Evolutionary conservation across 2,888 invertebrate species (phyloP).

Genomic region (Pammene fasciana): DNA sequence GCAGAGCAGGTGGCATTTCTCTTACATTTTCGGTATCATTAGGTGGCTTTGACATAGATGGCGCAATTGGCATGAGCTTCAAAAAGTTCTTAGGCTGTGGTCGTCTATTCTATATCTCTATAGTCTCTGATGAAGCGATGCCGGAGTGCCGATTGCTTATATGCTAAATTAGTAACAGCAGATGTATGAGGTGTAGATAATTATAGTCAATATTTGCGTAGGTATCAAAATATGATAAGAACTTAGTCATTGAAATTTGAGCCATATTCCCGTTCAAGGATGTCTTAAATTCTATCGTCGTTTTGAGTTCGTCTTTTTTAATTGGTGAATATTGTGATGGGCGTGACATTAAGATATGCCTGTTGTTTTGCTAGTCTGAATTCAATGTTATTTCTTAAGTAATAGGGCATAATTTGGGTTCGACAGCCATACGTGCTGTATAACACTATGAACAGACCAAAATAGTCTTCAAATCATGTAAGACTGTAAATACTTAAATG

Average conservation of each 20-base stretch:
- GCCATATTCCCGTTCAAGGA: neutral
- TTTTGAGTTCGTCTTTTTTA: neutral
- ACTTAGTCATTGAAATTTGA: neutral
- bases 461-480: too few species aligned
- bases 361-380: neutral
- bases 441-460: too few species aligned
- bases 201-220: neutral
- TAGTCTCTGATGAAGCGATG: too few species aligned
- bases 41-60: too few species aligned
- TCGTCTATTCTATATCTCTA: too few species aligned
- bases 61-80: too few species aligned
- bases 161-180: neutral
- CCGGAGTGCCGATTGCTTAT: too few species aligned
- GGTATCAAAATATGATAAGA: neutral
- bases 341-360: neutral
- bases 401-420: neutral
- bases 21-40: too few species aligned
- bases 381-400: neutral
- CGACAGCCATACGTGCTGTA: neutral
- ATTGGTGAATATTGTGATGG: neutral
- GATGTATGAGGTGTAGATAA: neutral
- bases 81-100: too few species aligned
- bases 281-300: neutral
- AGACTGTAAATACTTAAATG: too few species aligned
- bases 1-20: too few species aligned